Conservation (phyloP, 1,140 invertebrate species). For the Panonychus citri region DNA sequence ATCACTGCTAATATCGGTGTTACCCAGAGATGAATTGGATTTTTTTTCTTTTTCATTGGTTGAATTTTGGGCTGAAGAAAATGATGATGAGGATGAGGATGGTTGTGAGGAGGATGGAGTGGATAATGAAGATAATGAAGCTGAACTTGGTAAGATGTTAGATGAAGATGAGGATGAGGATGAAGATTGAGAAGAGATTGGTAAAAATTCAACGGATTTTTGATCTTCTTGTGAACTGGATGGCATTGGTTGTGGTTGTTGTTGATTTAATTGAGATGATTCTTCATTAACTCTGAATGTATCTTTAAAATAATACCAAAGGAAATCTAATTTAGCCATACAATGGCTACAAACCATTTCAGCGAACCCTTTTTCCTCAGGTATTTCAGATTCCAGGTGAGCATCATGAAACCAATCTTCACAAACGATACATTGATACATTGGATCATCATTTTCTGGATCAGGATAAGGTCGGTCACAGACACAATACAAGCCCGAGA, state of each 20-base stretch:
- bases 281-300: neutral
- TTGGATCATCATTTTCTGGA: slow-evolving; percentile 61
- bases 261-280: neutral
- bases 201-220: too few relatives aligned
- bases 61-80: slow-evolving; percentile 4
- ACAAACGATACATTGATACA: slow-evolving; percentile 89
- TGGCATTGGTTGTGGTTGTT: neutral
- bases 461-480: slow-evolving; percentile 90
- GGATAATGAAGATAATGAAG: neutral
- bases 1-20: neutral
- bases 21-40: neutral
- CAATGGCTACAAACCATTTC: slow-evolving; percentile 42
- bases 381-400: neutral
- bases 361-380: slow-evolving; percentile 29
- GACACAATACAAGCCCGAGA: slow-evolving; percentile 68
- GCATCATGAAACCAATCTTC: slow-evolving; percentile 72
- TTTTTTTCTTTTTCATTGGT: slow-evolving; percentile 9
- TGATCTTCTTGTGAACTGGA: neutral
- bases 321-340: slow-evolving; percentile 47
- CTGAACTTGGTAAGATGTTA: neutral
- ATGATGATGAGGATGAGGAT: neutral
- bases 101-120: neutral
- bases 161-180: neutral
- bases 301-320: slow-evolving; percentile 37
- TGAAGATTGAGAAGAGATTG: neutral